Evolutionary conservation across 2,797 vertebrate genomes (phyloP).

Genomic region (Ceryle rudis): DNA sequence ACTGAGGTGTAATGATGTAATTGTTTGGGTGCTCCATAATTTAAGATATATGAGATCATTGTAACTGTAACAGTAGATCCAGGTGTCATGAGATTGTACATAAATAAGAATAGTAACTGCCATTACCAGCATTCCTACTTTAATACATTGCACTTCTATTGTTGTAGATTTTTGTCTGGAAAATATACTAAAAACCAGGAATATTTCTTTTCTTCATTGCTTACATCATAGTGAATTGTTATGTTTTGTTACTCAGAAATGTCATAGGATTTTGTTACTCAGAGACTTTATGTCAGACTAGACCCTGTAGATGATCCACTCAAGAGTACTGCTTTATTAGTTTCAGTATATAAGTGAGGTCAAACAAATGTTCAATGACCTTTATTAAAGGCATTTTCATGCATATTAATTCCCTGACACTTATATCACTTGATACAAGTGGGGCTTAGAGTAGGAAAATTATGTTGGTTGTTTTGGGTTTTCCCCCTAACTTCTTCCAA

Average conservation of each 20-base stretch:
- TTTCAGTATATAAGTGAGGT: neutral
- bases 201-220: neutral
- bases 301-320: neutral
- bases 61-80: neutral
- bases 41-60: neutral
- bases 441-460: neutral
- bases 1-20: neutral
- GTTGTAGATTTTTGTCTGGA: neutral
- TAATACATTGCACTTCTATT: neutral
- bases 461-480: neutral
- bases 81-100: neutral
- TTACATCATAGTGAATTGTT: neutral
- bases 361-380: neutral
- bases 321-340: neutral
- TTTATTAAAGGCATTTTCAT: neutral
- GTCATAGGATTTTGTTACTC: neutral
- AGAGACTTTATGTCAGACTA: neutral
- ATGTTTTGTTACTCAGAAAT: neutral
- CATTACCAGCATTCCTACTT: neutral
- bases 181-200: neutral
- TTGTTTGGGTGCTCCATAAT: neutral
- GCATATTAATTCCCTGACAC: neutral
- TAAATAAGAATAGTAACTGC: neutral
- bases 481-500: accelerated
- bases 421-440: neutral